Conservation (phyloP, 1,140 invertebrate species). For the Drosophila hydei region DNA sequence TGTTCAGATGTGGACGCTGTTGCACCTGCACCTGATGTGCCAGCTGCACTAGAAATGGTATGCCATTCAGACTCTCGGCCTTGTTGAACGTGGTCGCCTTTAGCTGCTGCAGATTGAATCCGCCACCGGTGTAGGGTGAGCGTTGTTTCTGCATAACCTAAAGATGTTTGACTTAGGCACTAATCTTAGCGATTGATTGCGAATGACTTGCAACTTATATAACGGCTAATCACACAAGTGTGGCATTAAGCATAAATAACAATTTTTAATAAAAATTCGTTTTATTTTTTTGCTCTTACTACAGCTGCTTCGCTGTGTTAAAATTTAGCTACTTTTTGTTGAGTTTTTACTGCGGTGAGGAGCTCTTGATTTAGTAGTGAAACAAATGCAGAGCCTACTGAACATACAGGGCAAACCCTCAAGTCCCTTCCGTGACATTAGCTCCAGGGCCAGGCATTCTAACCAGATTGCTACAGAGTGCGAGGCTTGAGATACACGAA, state of each 20-base stretch:
- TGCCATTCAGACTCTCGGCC: slow-evolving; percentile 38
- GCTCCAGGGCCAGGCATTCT: background rate
- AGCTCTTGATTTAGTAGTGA: background rate
- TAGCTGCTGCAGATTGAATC: slow-evolving; percentile 46
- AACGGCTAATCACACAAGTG: no score
- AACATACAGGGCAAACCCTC: background rate
- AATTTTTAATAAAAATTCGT: background rate
- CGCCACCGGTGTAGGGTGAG: slow-evolving; percentile 51
- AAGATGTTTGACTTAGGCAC: background rate
- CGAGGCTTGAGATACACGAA: no score
- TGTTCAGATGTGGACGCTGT: slow-evolving; percentile 30
- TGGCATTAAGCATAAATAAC: no score
- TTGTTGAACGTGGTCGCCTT: slow-evolving; percentile 8
- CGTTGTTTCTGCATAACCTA: slow-evolving; percentile 62
- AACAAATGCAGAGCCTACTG: slow-evolving; percentile 17
- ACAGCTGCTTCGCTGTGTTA: slow-evolving; percentile 36
- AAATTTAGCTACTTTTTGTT: slow-evolving; percentile 42
- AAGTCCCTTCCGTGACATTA: background rate
- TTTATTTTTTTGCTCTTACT: slow-evolving; percentile 14
- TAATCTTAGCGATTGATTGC: background rate
- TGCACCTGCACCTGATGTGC: slow-evolving; percentile 18
- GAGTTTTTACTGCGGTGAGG: slow-evolving; percentile 16
- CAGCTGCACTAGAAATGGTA: slow-evolving; percentile 49
- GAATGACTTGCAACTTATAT: background rate
- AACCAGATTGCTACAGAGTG: no score